phyloP scores from a whole-genome alignment of 1,140 invertebrate genomes.

The Cydia splendana region DNA sequence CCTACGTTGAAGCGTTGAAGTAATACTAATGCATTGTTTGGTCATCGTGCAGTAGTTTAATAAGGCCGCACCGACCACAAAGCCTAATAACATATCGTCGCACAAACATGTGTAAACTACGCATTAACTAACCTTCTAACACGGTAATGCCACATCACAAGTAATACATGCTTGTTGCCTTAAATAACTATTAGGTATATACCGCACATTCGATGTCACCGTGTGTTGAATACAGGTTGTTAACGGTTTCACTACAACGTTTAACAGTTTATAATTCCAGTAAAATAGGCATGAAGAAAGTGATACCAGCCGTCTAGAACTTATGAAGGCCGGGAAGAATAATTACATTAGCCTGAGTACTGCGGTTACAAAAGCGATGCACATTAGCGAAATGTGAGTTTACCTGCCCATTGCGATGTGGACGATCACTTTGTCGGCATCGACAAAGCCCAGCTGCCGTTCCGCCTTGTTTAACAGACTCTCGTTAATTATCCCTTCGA shows the following conservation, averaged over 20 bases:
- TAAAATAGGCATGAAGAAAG: conserved; percentile 15
- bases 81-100: conserved; percentile 27
- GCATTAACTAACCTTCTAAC: conserved; percentile 32
- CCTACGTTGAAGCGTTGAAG: not conserved
- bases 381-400: conserved; percentile 17
- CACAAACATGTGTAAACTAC: conserved; percentile 29
- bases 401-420: conserved; percentile 25
- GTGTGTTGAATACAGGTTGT: not conserved
- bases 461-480: conserved; percentile 64
- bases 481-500: conserved; percentile 55
- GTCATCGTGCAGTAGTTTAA: conserved; percentile 22
- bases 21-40: conserved; percentile 22
- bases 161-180: conserved; percentile 26
- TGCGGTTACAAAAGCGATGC: conserved; percentile 4
- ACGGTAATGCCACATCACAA: conserved; percentile 20
- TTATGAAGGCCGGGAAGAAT: not conserved
- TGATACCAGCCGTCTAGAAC: conserved; percentile 3
- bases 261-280: conserved; percentile 16
- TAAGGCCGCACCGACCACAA: conserved; percentile 12
- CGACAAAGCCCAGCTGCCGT: conserved; percentile 48
- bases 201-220: conserved; percentile 27
- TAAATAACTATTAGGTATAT: conserved; percentile 14
- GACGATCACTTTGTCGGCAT: conserved; percentile 53
- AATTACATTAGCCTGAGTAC: not conserved
- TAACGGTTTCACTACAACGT: conserved; percentile 10